Conservation (phyloP, 2,888 invertebrate species). For the Drosophila siamana region DNA sequence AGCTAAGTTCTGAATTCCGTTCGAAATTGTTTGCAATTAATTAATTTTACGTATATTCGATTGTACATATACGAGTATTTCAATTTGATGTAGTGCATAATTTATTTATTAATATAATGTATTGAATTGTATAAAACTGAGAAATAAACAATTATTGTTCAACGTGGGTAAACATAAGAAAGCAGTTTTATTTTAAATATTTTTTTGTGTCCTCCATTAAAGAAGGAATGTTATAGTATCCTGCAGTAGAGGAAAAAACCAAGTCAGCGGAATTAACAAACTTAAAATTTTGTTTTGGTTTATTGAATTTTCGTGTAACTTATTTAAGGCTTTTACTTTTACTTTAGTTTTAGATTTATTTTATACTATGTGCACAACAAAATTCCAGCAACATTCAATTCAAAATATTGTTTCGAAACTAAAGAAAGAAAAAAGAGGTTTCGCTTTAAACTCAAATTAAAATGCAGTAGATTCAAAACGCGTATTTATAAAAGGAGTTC, state of each 20-base stretch:
- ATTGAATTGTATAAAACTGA: conserved; percentile 33
- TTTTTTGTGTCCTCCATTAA: not conserved
- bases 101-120: conserved; percentile 19
- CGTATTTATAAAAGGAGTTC: not conserved
- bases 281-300: no score
- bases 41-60: conserved; percentile 20
- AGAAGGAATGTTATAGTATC: no score
- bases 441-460: not conserved
- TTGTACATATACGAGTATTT: conserved; percentile 61
- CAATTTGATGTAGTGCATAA: conserved; percentile 46
- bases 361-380: no score
- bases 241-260: no score
- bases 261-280: no score
- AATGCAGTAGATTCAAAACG: not conserved
- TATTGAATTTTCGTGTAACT: no score
- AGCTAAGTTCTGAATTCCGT: conserved; percentile 38
- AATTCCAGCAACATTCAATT: no score
- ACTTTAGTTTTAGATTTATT: no score
- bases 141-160: conserved; percentile 54
- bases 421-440: not conserved
- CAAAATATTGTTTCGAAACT: no score
- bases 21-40: conserved; percentile 39
- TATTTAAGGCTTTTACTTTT: no score
- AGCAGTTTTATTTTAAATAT: not conserved
- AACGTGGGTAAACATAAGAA: conserved; percentile 48